Percentiles rank a stretch among this genome's conserved stretches.
phyloP scores from a whole-genome alignment of 2,113 vertebrate genomes.

The Aythya baeri region DNA sequence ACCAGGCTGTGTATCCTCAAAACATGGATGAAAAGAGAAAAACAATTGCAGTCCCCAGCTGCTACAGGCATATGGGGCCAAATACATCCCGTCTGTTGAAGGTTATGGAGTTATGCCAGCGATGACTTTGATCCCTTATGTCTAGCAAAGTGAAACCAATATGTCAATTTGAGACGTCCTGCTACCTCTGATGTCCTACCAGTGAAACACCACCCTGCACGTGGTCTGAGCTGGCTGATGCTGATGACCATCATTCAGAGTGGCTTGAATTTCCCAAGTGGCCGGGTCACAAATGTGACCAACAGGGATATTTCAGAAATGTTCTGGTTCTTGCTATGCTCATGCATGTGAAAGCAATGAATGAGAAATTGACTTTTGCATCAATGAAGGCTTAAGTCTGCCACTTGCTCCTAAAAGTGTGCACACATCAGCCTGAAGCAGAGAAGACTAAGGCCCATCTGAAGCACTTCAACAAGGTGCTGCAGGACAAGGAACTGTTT shows the following conservation, averaged over 20 bases:
- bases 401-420: not conserved
- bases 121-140: constrained; percentile 52
- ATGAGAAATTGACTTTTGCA: not conserved
- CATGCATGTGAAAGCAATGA: not conserved
- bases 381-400: not conserved
- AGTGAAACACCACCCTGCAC: not conserved
- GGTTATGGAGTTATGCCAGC: constrained; percentile 45
- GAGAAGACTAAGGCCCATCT: not conserved
- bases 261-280: not conserved
- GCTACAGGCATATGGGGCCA: constrained; percentile 18
- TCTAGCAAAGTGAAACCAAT: constrained; percentile 55
- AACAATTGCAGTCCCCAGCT: constrained; percentile 49
- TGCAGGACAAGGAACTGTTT: not conserved
- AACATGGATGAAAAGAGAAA: constrained; percentile 17
- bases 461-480: not conserved
- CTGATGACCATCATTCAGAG: not conserved
- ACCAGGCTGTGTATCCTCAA: not conserved
- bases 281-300: not conserved
- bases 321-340: not conserved
- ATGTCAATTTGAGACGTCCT: constrained; percentile 36
- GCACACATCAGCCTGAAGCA: not conserved
- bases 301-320: not conserved
- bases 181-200: constrained; percentile 19
- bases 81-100: constrained; percentile 56
- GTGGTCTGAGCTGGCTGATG: not conserved